Evolutionary conservation across 2,113 vertebrate species (phyloP).

Genomic region (Colistium nudipinnis): DNA sequence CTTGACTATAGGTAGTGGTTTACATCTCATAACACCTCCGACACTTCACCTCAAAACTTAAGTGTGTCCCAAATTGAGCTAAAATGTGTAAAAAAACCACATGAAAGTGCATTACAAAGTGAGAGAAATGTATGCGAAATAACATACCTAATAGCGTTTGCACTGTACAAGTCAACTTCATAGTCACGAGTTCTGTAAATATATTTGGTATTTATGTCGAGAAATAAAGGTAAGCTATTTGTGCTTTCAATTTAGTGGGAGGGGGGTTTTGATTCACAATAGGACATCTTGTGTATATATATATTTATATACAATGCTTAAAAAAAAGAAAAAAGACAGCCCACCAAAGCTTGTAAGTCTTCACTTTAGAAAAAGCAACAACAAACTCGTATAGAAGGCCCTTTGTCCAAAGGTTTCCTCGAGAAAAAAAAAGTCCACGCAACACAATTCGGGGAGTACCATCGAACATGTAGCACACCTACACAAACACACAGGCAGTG

Average conservation of each 20-base stretch:
- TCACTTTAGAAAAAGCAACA: constrained; percentile 72
- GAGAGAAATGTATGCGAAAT: constrained; percentile 57
- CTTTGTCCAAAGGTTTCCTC: constrained; percentile 74
- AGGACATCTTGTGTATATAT: constrained; percentile 66
- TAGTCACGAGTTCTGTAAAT: constrained; percentile 61
- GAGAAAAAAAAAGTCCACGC: constrained; percentile 71
- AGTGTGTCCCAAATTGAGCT: constrained; percentile 56
- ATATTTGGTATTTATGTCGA: constrained; percentile 74
- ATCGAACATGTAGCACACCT: constrained; percentile 67
- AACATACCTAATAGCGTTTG: constrained; percentile 63
- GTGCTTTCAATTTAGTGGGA: constrained; percentile 74
- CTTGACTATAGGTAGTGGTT: constrained; percentile 71
- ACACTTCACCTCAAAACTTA: constrained; percentile 51
- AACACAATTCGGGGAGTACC: constrained; percentile 74
- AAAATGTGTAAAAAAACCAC: constrained; percentile 64
- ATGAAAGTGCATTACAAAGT: constrained; percentile 76
- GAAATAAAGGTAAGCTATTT: constrained; percentile 68
- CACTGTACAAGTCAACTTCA: constrained; percentile 60
- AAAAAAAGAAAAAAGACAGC: constrained; percentile 61
- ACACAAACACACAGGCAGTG: constrained; percentile 65
- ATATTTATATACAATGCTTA: constrained; percentile 70
- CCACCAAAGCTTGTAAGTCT: constrained; percentile 69
- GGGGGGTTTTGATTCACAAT: constrained; percentile 58
- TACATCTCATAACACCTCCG: constrained; percentile 48
- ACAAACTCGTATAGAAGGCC: constrained; percentile 66